These are phyloP conservation scores for Meriones unguiculatus DNA, from an alignment of 2,113 vertebrate genomes.

Conservation along the genomic window DNA sequence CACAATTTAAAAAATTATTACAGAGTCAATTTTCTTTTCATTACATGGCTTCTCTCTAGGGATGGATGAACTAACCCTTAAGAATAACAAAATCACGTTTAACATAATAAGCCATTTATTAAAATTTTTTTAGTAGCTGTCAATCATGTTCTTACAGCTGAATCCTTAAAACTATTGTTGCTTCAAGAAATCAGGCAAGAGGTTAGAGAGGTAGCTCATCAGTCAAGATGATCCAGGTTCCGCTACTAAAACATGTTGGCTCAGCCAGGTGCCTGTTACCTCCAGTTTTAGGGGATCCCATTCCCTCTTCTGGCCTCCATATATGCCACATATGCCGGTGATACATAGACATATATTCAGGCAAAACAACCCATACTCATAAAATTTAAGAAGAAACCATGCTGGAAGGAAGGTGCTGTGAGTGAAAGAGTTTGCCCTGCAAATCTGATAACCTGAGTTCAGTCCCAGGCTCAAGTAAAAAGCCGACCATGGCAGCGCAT, in stretches of 20 bases:
- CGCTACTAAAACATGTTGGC: not conserved
- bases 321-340: not conserved
- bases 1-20: not conserved
- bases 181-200: not conserved
- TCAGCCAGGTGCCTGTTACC: not conserved
- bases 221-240: not conserved
- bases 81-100: not conserved
- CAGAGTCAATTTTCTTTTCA: not conserved
- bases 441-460: not conserved
- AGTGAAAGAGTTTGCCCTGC: not conserved
- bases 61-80: not conserved
- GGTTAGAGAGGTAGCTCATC: not conserved
- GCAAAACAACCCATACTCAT: not conserved
- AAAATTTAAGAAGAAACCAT: not conserved
- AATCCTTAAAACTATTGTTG: not conserved
- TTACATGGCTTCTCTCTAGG: not conserved
- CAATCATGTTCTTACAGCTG: not conserved
- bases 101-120: conserved; percentile 4
- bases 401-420: not conserved
- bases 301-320: not conserved
- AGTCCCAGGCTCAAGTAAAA: not conserved
- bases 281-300: not conserved
- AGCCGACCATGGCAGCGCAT: not conserved
- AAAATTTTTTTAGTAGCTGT: not conserved
- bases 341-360: not conserved